Conservation (phyloP, 2,113 vertebrate genomes). For the Lamprotornis superbus region DNA sequence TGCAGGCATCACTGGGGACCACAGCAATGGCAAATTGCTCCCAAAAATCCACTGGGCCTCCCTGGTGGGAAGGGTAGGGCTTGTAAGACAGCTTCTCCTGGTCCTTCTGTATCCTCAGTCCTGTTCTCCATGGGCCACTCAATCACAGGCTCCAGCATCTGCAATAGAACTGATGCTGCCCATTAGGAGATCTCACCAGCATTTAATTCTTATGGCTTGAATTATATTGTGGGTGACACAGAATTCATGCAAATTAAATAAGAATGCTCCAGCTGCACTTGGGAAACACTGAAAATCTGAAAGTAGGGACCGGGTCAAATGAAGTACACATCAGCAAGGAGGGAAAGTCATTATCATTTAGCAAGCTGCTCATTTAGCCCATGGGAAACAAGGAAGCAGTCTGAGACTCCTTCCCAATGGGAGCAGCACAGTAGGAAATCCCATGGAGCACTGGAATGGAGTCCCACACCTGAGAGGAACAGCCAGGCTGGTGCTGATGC, state of each 20-base stretch:
- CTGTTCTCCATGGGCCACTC: background rate
- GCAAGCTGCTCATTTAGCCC: background rate
- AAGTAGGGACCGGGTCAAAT: conserved; percentile 11
- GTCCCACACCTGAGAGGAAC: background rate
- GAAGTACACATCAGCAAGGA: background rate
- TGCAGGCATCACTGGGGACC: background rate
- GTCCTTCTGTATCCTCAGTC: background rate
- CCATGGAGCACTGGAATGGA: background rate
- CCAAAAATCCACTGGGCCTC: background rate
- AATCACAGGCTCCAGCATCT: conserved; percentile 18
- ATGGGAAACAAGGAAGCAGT: background rate
- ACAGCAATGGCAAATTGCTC: background rate
- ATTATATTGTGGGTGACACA: background rate
- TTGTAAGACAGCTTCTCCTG: background rate
- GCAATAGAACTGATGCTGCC: conserved; percentile 30
- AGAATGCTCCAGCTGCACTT: background rate
- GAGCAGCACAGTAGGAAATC: rapidly evolving
- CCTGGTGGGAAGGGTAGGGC: background rate
- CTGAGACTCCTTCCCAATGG: rapidly evolving
- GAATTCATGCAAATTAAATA: conserved; percentile 38
- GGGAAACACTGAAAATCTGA: conserved; percentile 15
- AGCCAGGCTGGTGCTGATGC: background rate
- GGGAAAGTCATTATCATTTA: background rate
- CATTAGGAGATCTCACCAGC: background rate
- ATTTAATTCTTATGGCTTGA: background rate